Conservation (phyloP, 2,797 vertebrate genomes). For the Rhynchotus rufescens region DNA sequence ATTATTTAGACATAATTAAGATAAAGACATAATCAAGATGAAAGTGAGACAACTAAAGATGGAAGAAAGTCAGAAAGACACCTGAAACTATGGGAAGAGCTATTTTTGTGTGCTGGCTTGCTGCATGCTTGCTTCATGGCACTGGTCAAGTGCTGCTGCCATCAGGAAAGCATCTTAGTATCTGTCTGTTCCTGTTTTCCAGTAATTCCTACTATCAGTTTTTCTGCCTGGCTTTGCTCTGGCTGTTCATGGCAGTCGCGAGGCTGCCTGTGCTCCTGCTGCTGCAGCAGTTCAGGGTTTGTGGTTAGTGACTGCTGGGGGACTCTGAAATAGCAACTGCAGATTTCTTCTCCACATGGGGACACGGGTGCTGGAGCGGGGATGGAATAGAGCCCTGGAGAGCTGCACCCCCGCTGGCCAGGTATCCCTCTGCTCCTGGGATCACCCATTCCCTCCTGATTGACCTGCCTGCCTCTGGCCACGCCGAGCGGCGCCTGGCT, state of each 20-base stretch:
- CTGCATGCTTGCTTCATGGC: neutral
- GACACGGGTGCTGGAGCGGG: rapidly evolving
- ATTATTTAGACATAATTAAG: too few relatives aligned
- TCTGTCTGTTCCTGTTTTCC: rapidly evolving
- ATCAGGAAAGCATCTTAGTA: neutral
- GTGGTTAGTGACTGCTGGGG: neutral
- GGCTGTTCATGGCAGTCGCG: neutral
- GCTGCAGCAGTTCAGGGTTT: neutral
- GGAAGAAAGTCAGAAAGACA: neutral
- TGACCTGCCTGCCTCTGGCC: neutral
- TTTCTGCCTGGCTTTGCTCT: neutral
- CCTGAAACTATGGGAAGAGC: neutral
- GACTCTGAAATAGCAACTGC: neutral
- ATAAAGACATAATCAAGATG: too few relatives aligned
- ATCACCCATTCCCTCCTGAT: neutral
- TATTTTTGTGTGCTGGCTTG: neutral
- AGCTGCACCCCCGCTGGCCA: rapidly evolving
- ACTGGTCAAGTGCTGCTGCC: neutral
- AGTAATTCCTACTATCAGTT: neutral
- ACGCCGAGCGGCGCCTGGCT: neutral
- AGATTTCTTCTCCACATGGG: rapidly evolving
- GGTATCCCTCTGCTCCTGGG: neutral
- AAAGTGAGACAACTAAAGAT: too few relatives aligned
- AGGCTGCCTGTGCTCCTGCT: neutral
- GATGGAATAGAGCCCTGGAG: neutral